phyloP scores from a whole-genome alignment of 2,797 vertebrate species.

The Euthynnus affinis region DNA sequence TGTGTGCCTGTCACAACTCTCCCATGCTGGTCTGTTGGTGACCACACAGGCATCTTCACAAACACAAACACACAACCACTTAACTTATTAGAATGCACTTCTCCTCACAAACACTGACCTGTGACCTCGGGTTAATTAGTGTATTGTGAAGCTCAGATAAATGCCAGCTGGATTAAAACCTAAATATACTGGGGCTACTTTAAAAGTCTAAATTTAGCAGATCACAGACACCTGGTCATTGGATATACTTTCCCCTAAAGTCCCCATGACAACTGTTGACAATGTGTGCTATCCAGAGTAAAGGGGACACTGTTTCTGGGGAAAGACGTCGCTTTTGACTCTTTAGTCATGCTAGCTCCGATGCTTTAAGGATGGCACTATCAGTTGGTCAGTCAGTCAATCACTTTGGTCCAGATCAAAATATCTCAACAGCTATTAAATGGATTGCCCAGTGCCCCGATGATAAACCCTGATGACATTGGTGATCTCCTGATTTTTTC shows the following conservation, averaged over 20 bases:
- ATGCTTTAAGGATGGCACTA: neutral
- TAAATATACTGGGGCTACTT: slow-evolving; percentile 20
- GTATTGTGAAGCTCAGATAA: slow-evolving; percentile 38
- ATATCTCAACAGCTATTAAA: neutral
- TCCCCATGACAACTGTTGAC: slow-evolving; percentile 3
- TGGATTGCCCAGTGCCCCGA: too few relatives aligned
- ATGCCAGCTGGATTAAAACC: slow-evolving; percentile 52
- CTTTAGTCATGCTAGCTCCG: neutral
- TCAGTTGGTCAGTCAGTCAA: neutral
- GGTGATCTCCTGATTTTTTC: neutral
- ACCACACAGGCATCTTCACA: slow-evolving; percentile 74
- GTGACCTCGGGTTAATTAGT: slow-evolving; percentile 54
- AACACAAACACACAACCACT: slow-evolving; percentile 68
- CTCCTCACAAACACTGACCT: slow-evolving; percentile 58
- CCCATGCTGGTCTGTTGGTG: slow-evolving; percentile 46
- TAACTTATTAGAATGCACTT: slow-evolving; percentile 39
- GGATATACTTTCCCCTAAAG: slow-evolving; percentile 10
- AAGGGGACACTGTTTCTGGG: neutral
- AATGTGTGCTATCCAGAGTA: neutral
- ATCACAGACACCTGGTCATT: neutral
- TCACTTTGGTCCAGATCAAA: neutral
- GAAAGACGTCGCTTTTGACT: neutral
- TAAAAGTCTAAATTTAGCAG: neutral
- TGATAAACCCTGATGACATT: neutral
- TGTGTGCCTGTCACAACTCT: slow-evolving; percentile 66